Conservation (phyloP, 2,797 vertebrate species). For the Intellagama lesueurii region DNA sequence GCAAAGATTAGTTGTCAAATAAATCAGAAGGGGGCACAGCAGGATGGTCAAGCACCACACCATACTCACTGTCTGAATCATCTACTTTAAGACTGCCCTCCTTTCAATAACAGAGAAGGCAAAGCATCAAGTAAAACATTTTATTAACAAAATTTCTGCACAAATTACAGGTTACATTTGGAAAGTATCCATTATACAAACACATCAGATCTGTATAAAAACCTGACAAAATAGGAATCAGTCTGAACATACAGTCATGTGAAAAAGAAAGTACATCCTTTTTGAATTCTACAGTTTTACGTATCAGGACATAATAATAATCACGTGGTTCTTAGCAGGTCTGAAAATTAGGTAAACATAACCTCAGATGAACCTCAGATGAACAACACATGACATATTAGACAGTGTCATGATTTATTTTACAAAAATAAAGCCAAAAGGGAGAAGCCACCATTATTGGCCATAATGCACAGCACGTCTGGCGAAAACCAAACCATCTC, state of each 20-base stretch:
- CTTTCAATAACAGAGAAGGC: background rate
- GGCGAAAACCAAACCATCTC: too few relatives aligned
- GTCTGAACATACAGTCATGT: too few relatives aligned
- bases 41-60: background rate
- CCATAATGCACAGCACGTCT: too few relatives aligned
- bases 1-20: background rate
- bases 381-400: too few relatives aligned
- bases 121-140: background rate
- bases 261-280: too few relatives aligned
- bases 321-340: too few relatives aligned
- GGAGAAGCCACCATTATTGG: too few relatives aligned
- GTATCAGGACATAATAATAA: too few relatives aligned
- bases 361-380: too few relatives aligned
- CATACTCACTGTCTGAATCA: slow-evolving; percentile 5
- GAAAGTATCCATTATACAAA: background rate
- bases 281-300: too few relatives aligned
- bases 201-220: background rate
- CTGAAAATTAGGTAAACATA: too few relatives aligned
- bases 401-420: too few relatives aligned
- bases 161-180: background rate
- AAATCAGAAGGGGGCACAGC: background rate
- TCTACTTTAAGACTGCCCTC: background rate
- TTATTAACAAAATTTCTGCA: background rate
- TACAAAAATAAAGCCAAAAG: background rate
- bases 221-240: background rate